Evolutionary conservation across 2,113 vertebrate species (phyloP).

Genomic region (Rostratula benghalensis): DNA sequence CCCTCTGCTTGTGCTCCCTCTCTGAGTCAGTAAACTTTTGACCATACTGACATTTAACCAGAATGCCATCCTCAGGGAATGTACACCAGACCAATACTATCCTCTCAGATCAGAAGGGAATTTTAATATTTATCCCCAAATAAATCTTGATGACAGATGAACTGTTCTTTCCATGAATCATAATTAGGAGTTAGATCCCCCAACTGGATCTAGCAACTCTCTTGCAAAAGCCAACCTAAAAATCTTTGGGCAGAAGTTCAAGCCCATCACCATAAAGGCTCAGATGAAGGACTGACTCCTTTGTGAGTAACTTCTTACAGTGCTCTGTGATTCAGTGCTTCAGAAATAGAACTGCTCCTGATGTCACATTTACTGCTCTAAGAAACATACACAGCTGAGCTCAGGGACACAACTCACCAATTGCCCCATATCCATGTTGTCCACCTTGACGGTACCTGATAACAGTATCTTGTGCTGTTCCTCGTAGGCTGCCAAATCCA

Average conservation of each 20-base stretch:
- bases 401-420: background rate
- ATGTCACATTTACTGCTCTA: background rate
- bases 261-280: background rate
- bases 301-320: background rate
- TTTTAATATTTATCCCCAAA: slow-evolving; percentile 14
- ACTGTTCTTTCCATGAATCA: background rate
- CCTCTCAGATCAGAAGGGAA: background rate
- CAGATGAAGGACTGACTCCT: background rate
- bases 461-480: background rate
- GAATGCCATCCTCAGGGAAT: background rate
- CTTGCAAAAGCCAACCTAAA: background rate
- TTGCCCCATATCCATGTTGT: background rate
- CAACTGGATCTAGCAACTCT: background rate
- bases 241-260: background rate
- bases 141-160: slow-evolving; percentile 28
- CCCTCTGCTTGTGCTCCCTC: background rate
- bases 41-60: background rate
- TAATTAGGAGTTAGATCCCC: background rate
- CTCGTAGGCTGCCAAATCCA: background rate
- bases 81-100: background rate
- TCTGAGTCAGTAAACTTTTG: background rate
- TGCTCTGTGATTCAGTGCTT: background rate
- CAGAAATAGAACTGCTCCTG: background rate
- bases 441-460: background rate
- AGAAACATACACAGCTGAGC: background rate